Evolutionary conservation across 2,888 invertebrate species (phyloP), one percentile per base, ranked within the genome.

Genomic region (Papilio demoleus): DNA sequence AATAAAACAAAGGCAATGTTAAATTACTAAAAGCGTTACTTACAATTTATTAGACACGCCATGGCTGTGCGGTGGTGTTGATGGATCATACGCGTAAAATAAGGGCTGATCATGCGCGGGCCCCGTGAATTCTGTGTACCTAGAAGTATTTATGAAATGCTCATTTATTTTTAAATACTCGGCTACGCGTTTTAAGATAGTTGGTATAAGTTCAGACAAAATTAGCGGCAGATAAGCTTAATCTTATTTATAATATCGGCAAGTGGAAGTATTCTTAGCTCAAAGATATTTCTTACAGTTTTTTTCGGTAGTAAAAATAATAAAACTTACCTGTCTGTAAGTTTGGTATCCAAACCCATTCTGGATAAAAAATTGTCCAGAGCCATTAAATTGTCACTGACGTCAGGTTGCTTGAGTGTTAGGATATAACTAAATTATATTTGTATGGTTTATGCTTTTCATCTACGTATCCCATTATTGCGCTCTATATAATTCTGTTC

Each of bases 11-110:
- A n/a, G n/a, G n/a, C n/a, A n/a, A n/a, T n/a, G n/a, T n/a, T n/a
- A n/a, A n/a, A n/a, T n/a, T n/a, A n/a, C n/a, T n/a, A n/a, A n/a
- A n/a, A n/a, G n/a, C n/a, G n/a, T n/a, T 53, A 84, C 90, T 87
- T 82, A 92, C 91, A 88, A 84, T 77, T 92, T 92, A 5, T 87
- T 82, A 42, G 84, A 74, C 40, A 79, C 73, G 2, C 75, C 74
- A 34, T 83, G 81, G 8, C 79, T 83, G 40, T 86, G 85, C 1
- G 81, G 72, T 11, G 81, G 77, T 4, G 74, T 73, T 4, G 84
- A 74, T 17, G 86, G 86, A 70, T 92, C 91, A 73, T 92, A 92
- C n/a, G 88, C 74, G 70, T 90, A 91, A 73, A 84, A 81, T 19
- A 86, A 72, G 36, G 86, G 84, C 65, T 85, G 88, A 2, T 91